Evolutionary conservation across 2,797 vertebrate genomes (phyloP).

Genomic region (Rhinichthys osculus): DNA sequence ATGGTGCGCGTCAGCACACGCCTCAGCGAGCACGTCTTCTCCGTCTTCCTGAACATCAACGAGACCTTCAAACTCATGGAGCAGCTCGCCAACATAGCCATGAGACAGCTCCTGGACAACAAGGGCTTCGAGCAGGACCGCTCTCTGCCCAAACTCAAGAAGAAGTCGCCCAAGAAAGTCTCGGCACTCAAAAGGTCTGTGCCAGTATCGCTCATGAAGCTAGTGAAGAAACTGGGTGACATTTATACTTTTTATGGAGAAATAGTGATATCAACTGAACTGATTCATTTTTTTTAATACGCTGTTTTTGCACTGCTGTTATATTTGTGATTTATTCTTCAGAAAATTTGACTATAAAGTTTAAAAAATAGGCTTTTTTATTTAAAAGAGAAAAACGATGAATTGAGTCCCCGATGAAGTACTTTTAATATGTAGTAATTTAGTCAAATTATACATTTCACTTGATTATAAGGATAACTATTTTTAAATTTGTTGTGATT

Average conservation of each 20-base stretch:
- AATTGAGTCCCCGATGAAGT: too few species aligned
- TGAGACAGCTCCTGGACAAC: slow-evolving; percentile 97
- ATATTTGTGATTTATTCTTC: not conserved
- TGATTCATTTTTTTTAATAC: not conserved
- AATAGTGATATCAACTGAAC: not conserved
- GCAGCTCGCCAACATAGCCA: slow-evolving; percentile 98
- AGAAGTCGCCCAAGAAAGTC: slow-evolving; percentile 95
- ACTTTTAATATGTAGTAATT: too few species aligned
- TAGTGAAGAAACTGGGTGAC: not conserved
- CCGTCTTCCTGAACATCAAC: slow-evolving; percentile 94
- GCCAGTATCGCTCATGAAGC: not conserved
- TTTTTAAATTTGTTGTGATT: not conserved
- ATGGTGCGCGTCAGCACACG: slow-evolving; percentile 95
- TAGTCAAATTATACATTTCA: too few species aligned
- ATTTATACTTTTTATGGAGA: not conserved
- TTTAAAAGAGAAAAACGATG: too few species aligned
- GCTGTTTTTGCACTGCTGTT: not conserved
- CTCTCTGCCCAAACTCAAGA: slow-evolving; percentile 94
- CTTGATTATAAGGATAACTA: not conserved
- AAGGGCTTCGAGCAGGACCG: slow-evolving; percentile 96
- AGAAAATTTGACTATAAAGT: not conserved
- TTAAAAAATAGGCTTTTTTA: too few species aligned
- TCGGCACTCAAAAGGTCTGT: slow-evolving; percentile 93
- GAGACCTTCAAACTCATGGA: slow-evolving; percentile 98
- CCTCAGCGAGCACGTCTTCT: slow-evolving; percentile 91